Conservation (phyloP, 2,888 invertebrate species). For the Schizotus pectinicornis region DNA sequence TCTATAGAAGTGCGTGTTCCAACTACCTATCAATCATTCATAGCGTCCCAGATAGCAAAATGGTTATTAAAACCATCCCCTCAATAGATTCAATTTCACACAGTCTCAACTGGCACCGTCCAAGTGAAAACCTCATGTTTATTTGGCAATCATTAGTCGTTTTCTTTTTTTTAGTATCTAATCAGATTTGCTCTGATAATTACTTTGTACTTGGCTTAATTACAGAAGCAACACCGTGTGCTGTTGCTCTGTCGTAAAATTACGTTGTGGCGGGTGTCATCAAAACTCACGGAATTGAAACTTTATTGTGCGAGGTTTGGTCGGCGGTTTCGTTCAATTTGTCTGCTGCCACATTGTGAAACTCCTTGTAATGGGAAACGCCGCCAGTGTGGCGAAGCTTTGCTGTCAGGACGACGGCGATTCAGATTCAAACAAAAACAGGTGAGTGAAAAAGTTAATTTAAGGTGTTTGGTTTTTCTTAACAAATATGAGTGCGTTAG, state of each 20-base stretch:
- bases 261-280: too few species aligned
- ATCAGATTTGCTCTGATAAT: slow-evolving; percentile 27
- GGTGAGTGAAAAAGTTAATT: slow-evolving; percentile 6
- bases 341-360: not conserved
- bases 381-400: slow-evolving; percentile 39
- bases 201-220: slow-evolving; percentile 19
- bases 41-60: too few species aligned
- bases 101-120: not conserved
- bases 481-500: too few species aligned
- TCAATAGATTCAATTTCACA: too few species aligned
- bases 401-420: slow-evolving; percentile 35
- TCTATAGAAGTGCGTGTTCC: too few species aligned
- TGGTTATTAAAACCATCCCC: too few species aligned
- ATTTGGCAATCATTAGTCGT: slow-evolving; percentile 16
- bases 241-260: too few species aligned
- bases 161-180: slow-evolving; percentile 12
- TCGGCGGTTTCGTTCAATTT: too few species aligned
- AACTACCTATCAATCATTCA: too few species aligned
- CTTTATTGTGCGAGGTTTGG: not conserved
- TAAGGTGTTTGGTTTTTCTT: not conserved
- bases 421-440: slow-evolving; percentile 4
- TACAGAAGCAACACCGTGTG: not conserved
- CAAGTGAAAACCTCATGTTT: slow-evolving; percentile 11
- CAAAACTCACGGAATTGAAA: too few species aligned
- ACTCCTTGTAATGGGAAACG: slow-evolving; percentile 37